Conservation (phyloP, 1,140 invertebrate species). For the Pseudomyrmex flavicornis region DNA sequence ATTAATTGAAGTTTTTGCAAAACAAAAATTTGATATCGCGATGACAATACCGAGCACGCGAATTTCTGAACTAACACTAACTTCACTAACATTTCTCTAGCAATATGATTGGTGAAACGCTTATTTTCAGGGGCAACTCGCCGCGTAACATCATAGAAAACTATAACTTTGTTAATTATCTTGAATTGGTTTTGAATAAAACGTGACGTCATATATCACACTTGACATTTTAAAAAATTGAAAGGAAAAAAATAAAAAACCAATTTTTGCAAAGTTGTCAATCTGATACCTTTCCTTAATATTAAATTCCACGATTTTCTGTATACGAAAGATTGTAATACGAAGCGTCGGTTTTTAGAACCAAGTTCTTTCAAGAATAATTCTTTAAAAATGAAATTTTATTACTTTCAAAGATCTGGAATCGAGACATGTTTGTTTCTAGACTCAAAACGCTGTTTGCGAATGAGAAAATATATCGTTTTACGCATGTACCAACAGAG, state of each 20-base stretch:
- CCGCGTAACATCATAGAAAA: too few species aligned
- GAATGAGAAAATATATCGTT: constrained; percentile 41
- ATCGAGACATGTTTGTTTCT: constrained; percentile 13
- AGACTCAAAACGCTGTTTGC: constrained; percentile 29
- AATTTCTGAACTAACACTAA: too few species aligned
- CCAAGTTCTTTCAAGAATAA: too few species aligned
- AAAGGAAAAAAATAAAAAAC: too few species aligned
- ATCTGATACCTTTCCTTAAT: too few species aligned
- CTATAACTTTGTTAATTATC: too few species aligned
- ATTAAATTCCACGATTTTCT: neutral
- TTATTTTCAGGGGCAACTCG: neutral
- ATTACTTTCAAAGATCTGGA: constrained; percentile 16
- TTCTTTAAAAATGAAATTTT: neutral
- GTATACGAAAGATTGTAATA: neutral
- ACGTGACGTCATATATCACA: too few species aligned
- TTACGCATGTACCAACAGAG: constrained; percentile 32
- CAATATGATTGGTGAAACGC: neutral
- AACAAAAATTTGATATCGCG: neutral
- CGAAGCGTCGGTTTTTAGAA: neutral
- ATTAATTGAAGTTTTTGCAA: too few species aligned
- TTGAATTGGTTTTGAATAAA: too few species aligned
- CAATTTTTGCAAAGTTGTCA: too few species aligned
- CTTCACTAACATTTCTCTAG: neutral
- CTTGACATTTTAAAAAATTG: too few species aligned
- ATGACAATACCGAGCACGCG: neutral